phyloP scores from a whole-genome alignment of 2,113 vertebrate genomes.

The Equus przewalskii region DNA sequence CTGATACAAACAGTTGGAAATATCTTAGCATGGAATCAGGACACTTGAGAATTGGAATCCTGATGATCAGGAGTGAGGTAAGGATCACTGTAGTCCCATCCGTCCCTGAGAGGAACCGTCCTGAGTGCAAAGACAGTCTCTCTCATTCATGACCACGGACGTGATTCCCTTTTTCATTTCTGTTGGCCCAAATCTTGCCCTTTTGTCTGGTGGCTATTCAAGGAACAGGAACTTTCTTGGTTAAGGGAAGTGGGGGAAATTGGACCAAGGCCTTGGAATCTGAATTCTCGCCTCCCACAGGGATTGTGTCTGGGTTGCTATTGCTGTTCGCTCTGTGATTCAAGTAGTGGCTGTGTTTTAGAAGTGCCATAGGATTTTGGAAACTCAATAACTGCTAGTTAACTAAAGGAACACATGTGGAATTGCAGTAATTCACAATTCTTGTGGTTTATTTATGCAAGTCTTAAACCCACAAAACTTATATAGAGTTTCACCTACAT shows the following conservation, averaged over 20 bases:
- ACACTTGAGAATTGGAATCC: neutral
- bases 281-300: neutral
- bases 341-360: neutral
- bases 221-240: neutral
- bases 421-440: neutral
- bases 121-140: neutral
- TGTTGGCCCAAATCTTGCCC: neutral
- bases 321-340: neutral
- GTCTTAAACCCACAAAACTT: neutral
- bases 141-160: neutral
- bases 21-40: neutral
- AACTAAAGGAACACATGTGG: neutral
- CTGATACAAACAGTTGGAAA: neutral
- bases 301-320: neutral
- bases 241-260: neutral
- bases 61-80: neutral
- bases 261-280: neutral
- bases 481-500: neutral
- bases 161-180: neutral
- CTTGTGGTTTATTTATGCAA: neutral
- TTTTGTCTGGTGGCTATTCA: neutral
- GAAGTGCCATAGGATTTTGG: conserved; percentile 18
- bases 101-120: neutral
- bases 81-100: neutral
- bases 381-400: neutral